Base-by-base conservation (phyloP, 2,113 vertebrate species). In the Eurypyga helias region DNA sequence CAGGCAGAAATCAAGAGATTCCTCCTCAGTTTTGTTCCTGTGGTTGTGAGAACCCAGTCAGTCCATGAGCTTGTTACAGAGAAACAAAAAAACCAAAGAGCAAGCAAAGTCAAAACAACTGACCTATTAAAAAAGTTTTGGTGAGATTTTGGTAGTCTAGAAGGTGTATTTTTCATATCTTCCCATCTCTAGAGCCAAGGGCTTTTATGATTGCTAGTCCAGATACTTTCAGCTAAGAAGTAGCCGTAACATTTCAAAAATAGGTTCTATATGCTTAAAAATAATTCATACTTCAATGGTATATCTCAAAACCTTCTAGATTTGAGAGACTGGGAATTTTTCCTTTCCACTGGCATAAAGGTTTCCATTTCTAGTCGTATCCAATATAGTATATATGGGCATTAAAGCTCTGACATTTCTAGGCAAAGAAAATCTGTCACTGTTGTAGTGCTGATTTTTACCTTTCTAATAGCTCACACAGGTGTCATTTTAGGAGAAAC, bases 391-490 rank as follows among this genome's bases (percentile, higher is more conserved):
- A 70, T 66, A 86, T 94, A 67, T 51, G 43, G 45, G 28, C 66
- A 93, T 95, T 91, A 91, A 92, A 90, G 6, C 28, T 85, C 81
- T 94, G 93, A 89, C 89, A 95, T 95, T 95, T 95, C 66, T 43
- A 70, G 93, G 72, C 38, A 80, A 95, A 87, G 73, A 93, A 93
- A 86, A 97, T 92, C 70, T 94, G 83, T 96, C 79, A 81, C 71
- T 71, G 26, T 73, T 38, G 54, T 73, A 94, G 24, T 66, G 80
- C 46, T 43, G 82, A 86, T 73, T 95, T 86, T 86, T 90, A 77
- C 82, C 67, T 95, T 90, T 77, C 70, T 41, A 93, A 92, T 51
- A 93, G 75, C 66, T 90, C 82, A 92, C 87, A 66, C 34, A 81
- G 87, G 71, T 86, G 61, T 86, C 78, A 88, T 96, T 96, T 85